A percentile compares a stretch with the other conserved stretches of the same genome.
These are phyloP conservation scores for Bombylius discolor DNA, from an alignment of 2,888 invertebrate genomes.

Conservation along the genomic window DNA sequence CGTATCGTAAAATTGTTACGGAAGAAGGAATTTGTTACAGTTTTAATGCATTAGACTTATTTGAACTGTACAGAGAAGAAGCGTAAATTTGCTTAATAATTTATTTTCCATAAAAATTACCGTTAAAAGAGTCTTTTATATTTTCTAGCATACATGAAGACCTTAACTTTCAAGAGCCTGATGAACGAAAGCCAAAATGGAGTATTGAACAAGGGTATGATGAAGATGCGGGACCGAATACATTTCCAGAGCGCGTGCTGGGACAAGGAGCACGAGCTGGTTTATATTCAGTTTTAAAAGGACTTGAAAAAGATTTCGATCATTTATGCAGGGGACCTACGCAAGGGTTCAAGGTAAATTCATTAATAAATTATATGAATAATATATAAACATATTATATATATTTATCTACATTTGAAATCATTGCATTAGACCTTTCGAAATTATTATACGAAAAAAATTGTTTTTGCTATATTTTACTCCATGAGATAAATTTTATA, in stretches of 20 bases:
- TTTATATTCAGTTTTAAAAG: slow-evolving; percentile 46
- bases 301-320: slow-evolving; percentile 48
- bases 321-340: slow-evolving; percentile 58
- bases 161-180: not conserved
- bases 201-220: slow-evolving; percentile 49
- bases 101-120: no score
- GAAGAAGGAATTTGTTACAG: slow-evolving; percentile 61
- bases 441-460: no score
- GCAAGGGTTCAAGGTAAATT: slow-evolving; percentile 53
- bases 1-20: slow-evolving; percentile 47
- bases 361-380: no score
- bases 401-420: no score
- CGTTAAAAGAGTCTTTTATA: not conserved
- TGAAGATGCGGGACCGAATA: slow-evolving; percentile 40
- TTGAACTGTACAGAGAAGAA: slow-evolving; percentile 25
- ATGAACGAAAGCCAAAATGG: slow-evolving; percentile 38
- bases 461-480: no score
- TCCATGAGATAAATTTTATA: no score
- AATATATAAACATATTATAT: no score
- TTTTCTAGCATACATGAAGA: slow-evolving; percentile 11
- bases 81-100: not conserved
- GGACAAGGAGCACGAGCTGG: slow-evolving; percentile 53
- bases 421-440: no score
- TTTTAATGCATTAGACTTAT: slow-evolving; percentile 48
- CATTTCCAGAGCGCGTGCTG: slow-evolving; percentile 54